A percentile compares a stretch with the other conserved stretches of the same genome.
phyloP scores from a whole-genome alignment of 2,888 invertebrate species.

The Sisyra nigra region DNA sequence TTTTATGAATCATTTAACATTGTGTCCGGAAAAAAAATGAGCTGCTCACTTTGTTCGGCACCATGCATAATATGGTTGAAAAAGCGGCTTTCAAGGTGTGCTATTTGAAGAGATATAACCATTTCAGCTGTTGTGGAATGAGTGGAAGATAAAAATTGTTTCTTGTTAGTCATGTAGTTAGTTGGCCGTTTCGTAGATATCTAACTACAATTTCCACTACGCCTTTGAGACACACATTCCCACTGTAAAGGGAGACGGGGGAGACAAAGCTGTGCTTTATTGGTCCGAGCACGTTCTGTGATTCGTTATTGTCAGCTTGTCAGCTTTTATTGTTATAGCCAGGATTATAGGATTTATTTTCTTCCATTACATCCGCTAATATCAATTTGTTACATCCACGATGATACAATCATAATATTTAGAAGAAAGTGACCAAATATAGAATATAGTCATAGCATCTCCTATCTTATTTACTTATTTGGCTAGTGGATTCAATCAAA shows the following conservation, averaged over 20 bases:
- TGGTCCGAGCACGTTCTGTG: not conserved
- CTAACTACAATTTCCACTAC: too few species aligned
- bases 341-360: slow-evolving; percentile 1
- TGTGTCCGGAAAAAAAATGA: not conserved
- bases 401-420: too few species aligned
- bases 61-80: not conserved
- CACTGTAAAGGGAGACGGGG: not conserved
- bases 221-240: too few species aligned
- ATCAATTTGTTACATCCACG: too few species aligned
- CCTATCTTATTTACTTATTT: too few species aligned
- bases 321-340: slow-evolving; percentile 4
- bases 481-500: too few species aligned
- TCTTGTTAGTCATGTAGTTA: slow-evolving; percentile 14
- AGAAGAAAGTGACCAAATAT: too few species aligned
- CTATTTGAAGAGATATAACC: not conserved
- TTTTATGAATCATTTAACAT: not conserved
- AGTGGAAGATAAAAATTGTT: not conserved
- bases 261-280: not conserved
- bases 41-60: not conserved
- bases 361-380: not conserved
- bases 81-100: too few species aligned
- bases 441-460: too few species aligned
- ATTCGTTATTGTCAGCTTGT: slow-evolving; percentile 7
- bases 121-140: too few species aligned
- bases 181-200: slow-evolving; percentile 9